phyloP scores from a whole-genome alignment of 2,888 invertebrate genomes.

The Folsomia manolachei region DNA sequence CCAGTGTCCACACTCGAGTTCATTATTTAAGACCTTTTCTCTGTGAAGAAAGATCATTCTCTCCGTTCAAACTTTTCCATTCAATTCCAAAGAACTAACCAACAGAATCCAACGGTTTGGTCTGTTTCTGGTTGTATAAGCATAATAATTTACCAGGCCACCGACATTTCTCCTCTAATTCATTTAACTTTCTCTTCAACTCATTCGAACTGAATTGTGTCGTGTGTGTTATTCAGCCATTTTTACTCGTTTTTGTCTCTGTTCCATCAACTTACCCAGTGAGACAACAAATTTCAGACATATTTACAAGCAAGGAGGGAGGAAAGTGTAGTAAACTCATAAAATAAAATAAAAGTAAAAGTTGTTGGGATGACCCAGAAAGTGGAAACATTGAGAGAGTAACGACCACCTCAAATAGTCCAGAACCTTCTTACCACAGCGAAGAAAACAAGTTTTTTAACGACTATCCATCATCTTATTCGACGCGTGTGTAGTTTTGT shows the following conservation, averaged over 20 bases:
- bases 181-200: not conserved
- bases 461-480: conserved; percentile 17
- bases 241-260: not conserved
- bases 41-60: too few species aligned
- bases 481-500: not conserved
- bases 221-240: not conserved
- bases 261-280: not conserved
- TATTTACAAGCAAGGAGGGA: not conserved
- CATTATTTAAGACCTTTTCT: conserved; percentile 1
- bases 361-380: not conserved
- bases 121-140: not conserved
- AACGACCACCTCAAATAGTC: not conserved
- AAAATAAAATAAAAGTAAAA: not conserved
- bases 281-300: not conserved
- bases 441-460: conserved; percentile 9
- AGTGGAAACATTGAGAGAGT: not conserved
- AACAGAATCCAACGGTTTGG: not conserved
- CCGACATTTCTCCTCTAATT: not conserved
- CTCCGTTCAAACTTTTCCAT: not conserved
- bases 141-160: too few species aligned
- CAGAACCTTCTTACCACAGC: not conserved
- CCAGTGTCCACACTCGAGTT: not conserved
- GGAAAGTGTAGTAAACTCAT: not conserved
- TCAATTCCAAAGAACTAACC: not conserved
- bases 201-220: not conserved